These are phyloP conservation scores for Catharus fuscescens DNA, from an alignment of 2,113 vertebrate species.

Conservation along the genomic window DNA sequence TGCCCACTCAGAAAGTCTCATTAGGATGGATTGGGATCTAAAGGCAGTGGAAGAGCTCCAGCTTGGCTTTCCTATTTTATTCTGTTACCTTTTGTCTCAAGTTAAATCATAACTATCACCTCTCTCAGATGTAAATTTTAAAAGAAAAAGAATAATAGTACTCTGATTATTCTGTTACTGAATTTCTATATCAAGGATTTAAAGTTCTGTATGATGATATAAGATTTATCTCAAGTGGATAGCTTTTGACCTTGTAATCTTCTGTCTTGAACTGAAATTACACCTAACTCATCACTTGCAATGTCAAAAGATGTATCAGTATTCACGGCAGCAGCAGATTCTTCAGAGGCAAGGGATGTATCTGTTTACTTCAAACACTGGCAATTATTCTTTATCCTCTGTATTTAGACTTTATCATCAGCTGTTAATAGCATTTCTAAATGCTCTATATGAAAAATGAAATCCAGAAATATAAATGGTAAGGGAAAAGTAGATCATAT, in stretches of 20 bases:
- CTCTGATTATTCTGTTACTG: background rate
- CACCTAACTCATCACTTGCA: background rate
- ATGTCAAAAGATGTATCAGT: constrained; percentile 19
- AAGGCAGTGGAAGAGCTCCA: background rate
- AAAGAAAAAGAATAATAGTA: background rate
- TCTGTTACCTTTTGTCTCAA: background rate
- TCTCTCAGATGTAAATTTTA: background rate
- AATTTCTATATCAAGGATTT: background rate
- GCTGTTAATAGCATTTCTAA: background rate
- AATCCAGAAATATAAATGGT: background rate
- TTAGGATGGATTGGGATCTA: background rate
- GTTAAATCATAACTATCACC: background rate
- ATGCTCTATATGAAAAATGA: background rate
- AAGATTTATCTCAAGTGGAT: background rate
- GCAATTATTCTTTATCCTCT: background rate
- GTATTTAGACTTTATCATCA: background rate
- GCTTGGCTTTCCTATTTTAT: background rate
- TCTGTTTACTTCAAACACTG: background rate
- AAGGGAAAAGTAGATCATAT: background rate
- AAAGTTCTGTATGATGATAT: background rate
- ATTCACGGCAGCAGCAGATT: background rate
- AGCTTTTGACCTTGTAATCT: constrained; percentile 12
- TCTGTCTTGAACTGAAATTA: constrained; percentile 44
- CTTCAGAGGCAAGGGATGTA: background rate
- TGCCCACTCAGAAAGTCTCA: background rate